Evolutionary conservation across 2,888 invertebrate genomes (phyloP).

Genomic region (Loripinus fragilis): DNA sequence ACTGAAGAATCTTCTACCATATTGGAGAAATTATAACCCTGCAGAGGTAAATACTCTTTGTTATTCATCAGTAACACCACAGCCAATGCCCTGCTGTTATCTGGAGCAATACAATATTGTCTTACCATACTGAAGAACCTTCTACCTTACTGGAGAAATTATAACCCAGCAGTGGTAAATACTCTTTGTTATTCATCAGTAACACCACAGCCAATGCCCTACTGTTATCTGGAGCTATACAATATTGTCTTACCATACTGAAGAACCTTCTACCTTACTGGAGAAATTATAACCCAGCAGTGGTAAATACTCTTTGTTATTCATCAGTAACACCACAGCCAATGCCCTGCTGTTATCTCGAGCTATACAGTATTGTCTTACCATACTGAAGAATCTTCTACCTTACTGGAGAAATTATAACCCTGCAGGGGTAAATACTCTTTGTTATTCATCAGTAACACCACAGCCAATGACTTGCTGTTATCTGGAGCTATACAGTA

Average conservation of each 20-base stretch:
- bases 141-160: slow-evolving; percentile 84
- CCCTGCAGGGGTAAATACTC: slow-evolving; percentile 73
- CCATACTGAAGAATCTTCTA: slow-evolving; percentile 88
- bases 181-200: too few species aligned
- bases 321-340: slow-evolving; percentile 89
- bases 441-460: too few species aligned
- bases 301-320: slow-evolving; percentile 61
- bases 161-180: slow-evolving; percentile 76
- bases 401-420: slow-evolving; percentile 82
- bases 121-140: slow-evolving; percentile 89
- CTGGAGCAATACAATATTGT: slow-evolving; percentile 90
- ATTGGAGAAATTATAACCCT: slow-evolving; percentile 80
- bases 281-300: slow-evolving; percentile 78
- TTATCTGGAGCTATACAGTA: slow-evolving; percentile 89
- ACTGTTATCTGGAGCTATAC: slow-evolving; percentile 88
- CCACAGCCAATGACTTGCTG: too few species aligned
- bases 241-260: slow-evolving; percentile 89
- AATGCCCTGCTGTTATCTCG: slow-evolving; percentile 88
- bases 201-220: too few species aligned
- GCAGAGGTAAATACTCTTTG: slow-evolving; percentile 70
- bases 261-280: slow-evolving; percentile 87
- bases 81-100: slow-evolving; percentile 88
- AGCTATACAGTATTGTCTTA: slow-evolving; percentile 90
- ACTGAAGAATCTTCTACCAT: slow-evolving; percentile 87
- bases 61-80: slow-evolving; percentile 87